phyloP scores from a whole-genome alignment of 2,888 invertebrate species.

The Acanthosepion esculentum region DNA sequence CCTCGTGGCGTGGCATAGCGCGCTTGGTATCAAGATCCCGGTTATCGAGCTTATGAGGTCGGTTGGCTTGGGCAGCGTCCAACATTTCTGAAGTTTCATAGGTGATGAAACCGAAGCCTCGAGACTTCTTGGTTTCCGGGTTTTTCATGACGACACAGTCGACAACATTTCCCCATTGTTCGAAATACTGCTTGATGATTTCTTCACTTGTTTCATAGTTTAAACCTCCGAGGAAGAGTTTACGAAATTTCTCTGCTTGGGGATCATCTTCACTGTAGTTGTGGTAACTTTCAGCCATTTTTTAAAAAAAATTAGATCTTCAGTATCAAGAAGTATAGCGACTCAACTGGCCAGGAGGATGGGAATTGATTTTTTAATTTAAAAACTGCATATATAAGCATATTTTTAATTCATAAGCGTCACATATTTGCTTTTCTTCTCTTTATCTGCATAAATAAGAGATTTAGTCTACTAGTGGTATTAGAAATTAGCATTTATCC shows the following conservation, averaged over 20 bases:
- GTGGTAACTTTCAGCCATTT: conserved; percentile 25
- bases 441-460: too few relatives aligned
- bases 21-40: conserved; percentile 97
- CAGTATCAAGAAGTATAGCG: too few relatives aligned
- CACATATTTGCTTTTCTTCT: too few relatives aligned
- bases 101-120: conserved; percentile 99
- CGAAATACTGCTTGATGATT: conserved; percentile 92
- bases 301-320: not conserved
- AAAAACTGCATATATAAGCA: too few relatives aligned
- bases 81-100: conserved; percentile 95
- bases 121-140: conserved; percentile 78
- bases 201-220: conserved; percentile 96
- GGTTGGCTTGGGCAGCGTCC: conserved; percentile 89
- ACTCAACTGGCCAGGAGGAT: too few relatives aligned
- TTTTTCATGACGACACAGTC: conserved; percentile 73
- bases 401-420: too few relatives aligned
- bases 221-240: conserved; percentile 96
- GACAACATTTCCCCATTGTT: conserved; percentile 91
- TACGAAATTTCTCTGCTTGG: conserved; percentile 80
- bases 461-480: too few relatives aligned
- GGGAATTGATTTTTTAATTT: too few relatives aligned
- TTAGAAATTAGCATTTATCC: too few relatives aligned
- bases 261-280: conserved; percentile 55
- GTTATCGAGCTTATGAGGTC: conserved; percentile 94
- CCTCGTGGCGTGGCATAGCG: conserved; percentile 86